Evolutionary conservation across 2,113 vertebrate species (phyloP), one percentile per base, ranked within the genome.

Genomic region (Oryctolagus cuniculus): DNA sequence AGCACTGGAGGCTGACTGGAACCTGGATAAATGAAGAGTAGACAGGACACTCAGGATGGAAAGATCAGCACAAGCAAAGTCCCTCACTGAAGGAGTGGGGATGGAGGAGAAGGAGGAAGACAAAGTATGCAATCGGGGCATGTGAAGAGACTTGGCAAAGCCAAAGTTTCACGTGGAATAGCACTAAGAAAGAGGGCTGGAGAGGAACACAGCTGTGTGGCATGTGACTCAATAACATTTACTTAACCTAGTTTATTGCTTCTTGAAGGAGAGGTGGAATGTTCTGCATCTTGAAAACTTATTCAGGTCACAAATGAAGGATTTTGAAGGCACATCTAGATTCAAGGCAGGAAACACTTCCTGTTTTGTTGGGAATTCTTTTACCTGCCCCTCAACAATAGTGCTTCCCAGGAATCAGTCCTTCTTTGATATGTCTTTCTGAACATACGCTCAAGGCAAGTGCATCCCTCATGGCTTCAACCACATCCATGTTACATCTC

Each of bases 161-260:
- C 27, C 72, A 82, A 80, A 49, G 51, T 66, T 81, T 94, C 87
- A 7, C 70, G 58, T 73, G 64, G 82, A 94, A 96, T 1, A 87
- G 36, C 58, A 74, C 58, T 87, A 70, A 95, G 95, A 87, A 93
- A 81, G 10, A 27, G 55, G 44, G 66, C 81, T 72, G 64, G 31
- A 85, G 36, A 90, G 69, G 70, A 61, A 96, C 86, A 94, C 90
- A 97, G 93, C 88, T 95, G 75, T 89, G 94, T 95, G 92, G 78
- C 88, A 75, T 86, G 67, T 72, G 78, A 93, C 82, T 94, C 85
- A 90, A 87, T 90, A 97, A 97, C 64, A 96, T 97, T 97, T 96
- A 95, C 66, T 96, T 96, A 95, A 88, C 95, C 95, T 93, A 95
- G 74, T 87, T 96, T 77, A 21, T 83, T 80, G 69, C 61, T 81